phyloP scores from a whole-genome alignment of 2,797 vertebrate species.

The Pygocentrus nattereri region DNA sequence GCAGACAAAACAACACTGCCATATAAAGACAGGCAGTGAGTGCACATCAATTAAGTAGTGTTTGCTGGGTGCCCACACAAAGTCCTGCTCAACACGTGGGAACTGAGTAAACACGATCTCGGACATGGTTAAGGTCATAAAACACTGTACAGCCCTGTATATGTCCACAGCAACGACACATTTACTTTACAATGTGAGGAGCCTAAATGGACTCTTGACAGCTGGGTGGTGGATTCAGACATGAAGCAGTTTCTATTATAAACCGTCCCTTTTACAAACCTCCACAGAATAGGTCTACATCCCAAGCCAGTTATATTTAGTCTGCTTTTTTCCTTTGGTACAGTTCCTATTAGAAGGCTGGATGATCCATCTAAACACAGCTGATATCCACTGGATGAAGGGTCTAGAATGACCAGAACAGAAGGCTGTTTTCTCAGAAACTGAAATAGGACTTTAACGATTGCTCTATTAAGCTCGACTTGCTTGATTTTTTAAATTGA shows the following conservation, averaged over 20 bases:
- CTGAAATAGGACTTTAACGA: neutral
- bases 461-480: neutral
- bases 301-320: conserved; percentile 69
- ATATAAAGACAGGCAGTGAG: conserved; percentile 72
- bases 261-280: conserved; percentile 44
- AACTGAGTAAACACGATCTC: conserved; percentile 26
- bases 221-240: conserved; percentile 42
- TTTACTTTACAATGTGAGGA: conserved; percentile 39
- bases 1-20: conserved; percentile 71
- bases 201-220: conserved; percentile 31
- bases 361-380: conserved; percentile 69
- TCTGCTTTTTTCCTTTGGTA: conserved; percentile 52
- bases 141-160: conserved; percentile 19
- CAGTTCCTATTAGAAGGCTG: conserved; percentile 39
- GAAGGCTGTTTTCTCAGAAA: neutral
- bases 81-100: conserved; percentile 3
- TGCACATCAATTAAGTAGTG: conserved; percentile 31
- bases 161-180: conserved; percentile 19
- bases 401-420: neutral
- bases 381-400: conserved; percentile 62
- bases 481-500: too few species aligned
- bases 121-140: conserved; percentile 24
- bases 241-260: conserved; percentile 57
- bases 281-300: conserved; percentile 54
- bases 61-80: conserved; percentile 37